Evolutionary conservation across 2,113 vertebrate species (phyloP), one percentile per base, ranked within the genome.

Genomic region (Spheniscus mendiculus): DNA sequence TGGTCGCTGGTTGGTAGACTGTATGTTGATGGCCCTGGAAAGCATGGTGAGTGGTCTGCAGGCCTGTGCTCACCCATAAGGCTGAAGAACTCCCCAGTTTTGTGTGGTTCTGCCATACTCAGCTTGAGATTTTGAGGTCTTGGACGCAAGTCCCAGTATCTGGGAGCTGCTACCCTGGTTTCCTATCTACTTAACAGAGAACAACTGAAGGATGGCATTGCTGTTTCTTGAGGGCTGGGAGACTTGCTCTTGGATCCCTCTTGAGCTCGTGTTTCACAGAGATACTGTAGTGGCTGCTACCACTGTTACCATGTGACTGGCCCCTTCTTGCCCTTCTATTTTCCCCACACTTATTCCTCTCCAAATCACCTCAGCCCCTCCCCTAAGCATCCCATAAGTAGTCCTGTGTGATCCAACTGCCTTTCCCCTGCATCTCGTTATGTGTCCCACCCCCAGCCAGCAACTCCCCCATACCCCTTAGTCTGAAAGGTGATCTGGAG

Each of bases 291-390:
- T 82, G 34, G 19, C 55, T 61, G 45, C 52, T 42, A 30, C 30
- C 11, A 5, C 15, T 70, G 1, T 63, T 79, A 44, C 27, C 5
- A 2, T 49, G 61, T 1, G 2, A n/a, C 30, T 2, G 25, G 21
- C 15, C 10, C 20, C 30, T 69, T 67, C 32, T 56, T 61, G 16
- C 12, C 6, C 21, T 22, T 83, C 21, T 72, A 0, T 67, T 42
- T 87, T 59, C 7, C 26, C 26, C 38, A 36, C 11, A 14, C 7
- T 52, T 53, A 45, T 0, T 70, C 65, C 22, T 59, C 25, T 49
- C 40, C 15, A 72, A 32, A 71, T 77, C 36, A 12, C 32, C 36
- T 61, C 13, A 61, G 40, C 12, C 11, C 4, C 11, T 71, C n/a
- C 38, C 22, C 5, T 76, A 12, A 76, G 34, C 2, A 26, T 63